phyloP scores from a whole-genome alignment of 2,797 vertebrate species.

The Channallabes apus region DNA sequence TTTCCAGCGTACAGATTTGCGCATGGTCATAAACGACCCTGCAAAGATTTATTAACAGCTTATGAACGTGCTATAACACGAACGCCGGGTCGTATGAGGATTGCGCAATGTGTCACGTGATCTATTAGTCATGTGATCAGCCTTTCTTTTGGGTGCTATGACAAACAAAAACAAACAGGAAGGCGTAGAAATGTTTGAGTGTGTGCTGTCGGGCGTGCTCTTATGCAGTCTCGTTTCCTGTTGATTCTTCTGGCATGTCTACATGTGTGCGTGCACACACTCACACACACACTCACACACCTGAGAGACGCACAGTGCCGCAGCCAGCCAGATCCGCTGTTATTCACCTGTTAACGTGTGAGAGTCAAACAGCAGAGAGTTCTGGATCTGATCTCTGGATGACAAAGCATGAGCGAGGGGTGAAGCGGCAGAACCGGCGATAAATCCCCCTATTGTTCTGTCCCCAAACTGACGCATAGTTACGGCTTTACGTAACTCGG shows the following conservation, averaged over 20 bases:
- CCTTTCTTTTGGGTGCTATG: background rate
- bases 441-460: slow-evolving; percentile 53
- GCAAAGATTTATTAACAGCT: background rate
- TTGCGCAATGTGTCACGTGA: background rate
- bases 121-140: background rate
- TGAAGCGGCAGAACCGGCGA: slow-evolving; percentile 30
- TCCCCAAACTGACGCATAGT: slow-evolving; percentile 46
- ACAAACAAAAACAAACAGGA: background rate
- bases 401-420: slow-evolving; percentile 26
- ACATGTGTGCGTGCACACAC: background rate
- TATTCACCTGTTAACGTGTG: background rate
- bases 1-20: background rate
- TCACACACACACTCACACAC: slow-evolving; percentile 15
- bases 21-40: background rate
- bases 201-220: background rate
- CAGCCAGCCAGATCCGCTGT: background rate
- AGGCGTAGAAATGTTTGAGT: background rate
- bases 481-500: slow-evolving; percentile 50
- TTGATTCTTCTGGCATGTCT: slow-evolving; percentile 29
- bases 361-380: background rate
- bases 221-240: slow-evolving; percentile 46
- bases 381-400: slow-evolving; percentile 33
- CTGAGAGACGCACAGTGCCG: background rate
- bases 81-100: background rate
- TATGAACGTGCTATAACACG: background rate